A percentile compares a stretch with the other conserved stretches of the same genome.
phyloP scores from a whole-genome alignment of 2,888 invertebrate species.

The Erebia ligea region DNA sequence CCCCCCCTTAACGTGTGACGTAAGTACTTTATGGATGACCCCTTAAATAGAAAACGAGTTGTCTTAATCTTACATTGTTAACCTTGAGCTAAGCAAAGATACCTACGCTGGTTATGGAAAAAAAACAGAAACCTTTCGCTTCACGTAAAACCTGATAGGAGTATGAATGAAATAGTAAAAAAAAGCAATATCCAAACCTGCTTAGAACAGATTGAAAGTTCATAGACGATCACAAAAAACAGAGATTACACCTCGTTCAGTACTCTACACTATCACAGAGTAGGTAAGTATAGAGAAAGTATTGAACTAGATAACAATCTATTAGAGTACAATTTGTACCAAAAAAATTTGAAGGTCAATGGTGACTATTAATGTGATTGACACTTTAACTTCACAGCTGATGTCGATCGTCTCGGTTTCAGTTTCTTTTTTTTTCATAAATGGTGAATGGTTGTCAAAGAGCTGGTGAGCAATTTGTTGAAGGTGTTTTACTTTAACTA shows the following conservation, averaged over 20 bases:
- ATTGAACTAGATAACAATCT: conserved; percentile 17
- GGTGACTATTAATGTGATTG: conserved; percentile 8
- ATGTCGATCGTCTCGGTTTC: conserved; percentile 15
- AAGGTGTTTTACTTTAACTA: neutral
- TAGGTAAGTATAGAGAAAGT: conserved; percentile 11
- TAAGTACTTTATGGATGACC: no score
- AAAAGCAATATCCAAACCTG: neutral
- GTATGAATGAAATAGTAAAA: no score
- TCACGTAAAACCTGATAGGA: no score
- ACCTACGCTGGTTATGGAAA: no score
- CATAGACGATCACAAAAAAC: neutral
- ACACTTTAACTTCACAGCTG: conserved; percentile 25
- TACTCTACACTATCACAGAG: neutral
- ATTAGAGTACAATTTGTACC: neutral
- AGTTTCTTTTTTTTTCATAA: conserved; percentile 28
- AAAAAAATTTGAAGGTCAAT: conserved; percentile 21
- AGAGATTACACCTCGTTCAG: neutral
- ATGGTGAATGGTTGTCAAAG: conserved; percentile 22
- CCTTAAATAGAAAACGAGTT: no score
- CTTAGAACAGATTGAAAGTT: neutral
- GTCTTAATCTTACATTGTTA: no score
- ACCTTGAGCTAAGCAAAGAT: no score
- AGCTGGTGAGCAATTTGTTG: neutral
- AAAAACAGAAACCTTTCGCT: neutral
- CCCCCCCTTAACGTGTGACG: no score